A percentile compares a stretch with the other conserved stretches of the same genome.
Evolutionary conservation across 2,113 vertebrate species (phyloP).

Genomic region (Meles meles): DNA sequence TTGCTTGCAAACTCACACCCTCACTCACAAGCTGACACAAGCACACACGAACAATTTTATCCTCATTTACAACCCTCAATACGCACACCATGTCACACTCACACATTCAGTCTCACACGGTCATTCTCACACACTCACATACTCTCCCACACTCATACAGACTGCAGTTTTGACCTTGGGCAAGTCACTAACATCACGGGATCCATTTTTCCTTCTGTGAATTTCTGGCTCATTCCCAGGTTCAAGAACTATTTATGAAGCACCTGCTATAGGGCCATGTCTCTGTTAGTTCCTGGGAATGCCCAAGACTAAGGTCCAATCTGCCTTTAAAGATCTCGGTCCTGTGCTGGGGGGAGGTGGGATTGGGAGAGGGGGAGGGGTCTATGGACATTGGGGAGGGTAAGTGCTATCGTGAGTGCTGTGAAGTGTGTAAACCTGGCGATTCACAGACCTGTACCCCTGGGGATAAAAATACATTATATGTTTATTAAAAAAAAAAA

Average conservation of each 20-base stretch:
- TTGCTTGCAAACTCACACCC: neutral
- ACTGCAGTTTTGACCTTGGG: neutral
- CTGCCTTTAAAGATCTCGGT: neutral
- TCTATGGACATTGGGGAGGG: too few species aligned
- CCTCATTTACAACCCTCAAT: neutral
- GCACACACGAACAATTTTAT: neutral
- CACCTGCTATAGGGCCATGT: too few species aligned
- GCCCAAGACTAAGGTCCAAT: fast-evolving
- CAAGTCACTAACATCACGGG: neutral
- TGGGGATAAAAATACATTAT: too few species aligned
- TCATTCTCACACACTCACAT: neutral
- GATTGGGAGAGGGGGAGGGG: too few species aligned
- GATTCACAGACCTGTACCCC: too few species aligned
- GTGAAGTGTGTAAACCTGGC: too few species aligned
- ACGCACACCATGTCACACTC: neutral
- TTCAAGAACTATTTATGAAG: neutral
- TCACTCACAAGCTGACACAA: neutral
- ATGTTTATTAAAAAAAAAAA: too few species aligned
- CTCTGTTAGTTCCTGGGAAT: neutral
- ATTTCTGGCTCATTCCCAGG: neutral
- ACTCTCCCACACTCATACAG: neutral
- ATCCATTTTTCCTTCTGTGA: neutral
- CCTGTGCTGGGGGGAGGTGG: too few species aligned
- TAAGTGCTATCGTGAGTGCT: too few species aligned
- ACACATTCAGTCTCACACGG: neutral